Base-by-base conservation (phyloP, 1,140 invertebrate genomes). In the Zaprionus lachaisei region DNA sequence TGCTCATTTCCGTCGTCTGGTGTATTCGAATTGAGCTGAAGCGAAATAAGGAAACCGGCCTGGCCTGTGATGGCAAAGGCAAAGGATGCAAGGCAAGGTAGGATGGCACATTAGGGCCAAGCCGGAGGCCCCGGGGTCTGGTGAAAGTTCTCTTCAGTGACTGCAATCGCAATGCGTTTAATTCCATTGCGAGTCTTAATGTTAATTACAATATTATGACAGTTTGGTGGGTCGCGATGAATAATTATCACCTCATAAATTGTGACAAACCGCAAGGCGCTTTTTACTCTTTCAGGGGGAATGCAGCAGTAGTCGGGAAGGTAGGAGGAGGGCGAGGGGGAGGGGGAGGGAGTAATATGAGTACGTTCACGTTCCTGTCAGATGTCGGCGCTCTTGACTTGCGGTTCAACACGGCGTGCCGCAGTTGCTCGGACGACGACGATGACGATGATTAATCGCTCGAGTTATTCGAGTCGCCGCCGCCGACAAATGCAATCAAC, bases 181-280 rank as follows among this genome's bases (percentile, higher is more conserved):
- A 81, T 89, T 79, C 73, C 72, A 83, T 87, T 83, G 69, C 72
- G 81, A 20, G 64, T 70, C 79, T 77, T 78, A 89, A 89, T 79
- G 85, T 80, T 89, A 91, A 89, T 89, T 89, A 89, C 86, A 89
- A 85, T 90, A 89, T 90, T 89, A 89, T 89, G 86, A 89, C 86
- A 89, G 85, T 85, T 80, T 69, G 72, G 81, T 79, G 71, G 81
- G 78, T 81, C 70, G 82, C 72, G 57, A 85, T 89, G 85, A 90
- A 90, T 89, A 89, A 89, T 90, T 89, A 89, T 89, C 86, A 89
- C 85, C 85, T 90, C 85, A 90, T 89, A 89, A 85, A 90, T 89
- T 89, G 85, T 81, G 85, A 82, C 85, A 89, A 89, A 90, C 85
- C 81, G 82, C 85, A 90, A 90, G 76, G 85, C 84, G 71, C 47